phyloP scores from a whole-genome alignment of 2,113 vertebrate species.

The Bos taurus region DNA sequence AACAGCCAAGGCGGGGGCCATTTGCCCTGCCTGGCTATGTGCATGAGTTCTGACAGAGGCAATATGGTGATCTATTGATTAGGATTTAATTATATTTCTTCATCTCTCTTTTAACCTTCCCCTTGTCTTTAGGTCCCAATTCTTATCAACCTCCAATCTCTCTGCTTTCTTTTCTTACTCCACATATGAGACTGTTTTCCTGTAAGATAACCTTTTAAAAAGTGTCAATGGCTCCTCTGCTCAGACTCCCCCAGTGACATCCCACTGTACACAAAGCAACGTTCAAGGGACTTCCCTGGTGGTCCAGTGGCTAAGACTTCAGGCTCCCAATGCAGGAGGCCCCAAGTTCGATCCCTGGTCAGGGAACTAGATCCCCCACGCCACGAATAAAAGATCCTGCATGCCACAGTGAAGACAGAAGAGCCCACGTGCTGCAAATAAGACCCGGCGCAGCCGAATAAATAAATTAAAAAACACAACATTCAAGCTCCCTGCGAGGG shows the following conservation, averaged over 20 bases:
- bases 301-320: background rate
- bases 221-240: background rate
- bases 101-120: background rate
- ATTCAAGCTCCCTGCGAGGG: background rate
- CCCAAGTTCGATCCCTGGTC: background rate
- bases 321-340: background rate
- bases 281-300: background rate
- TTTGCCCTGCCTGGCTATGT: too few relatives aligned
- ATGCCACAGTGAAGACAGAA: background rate
- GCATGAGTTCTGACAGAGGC: background rate
- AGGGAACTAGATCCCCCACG: accelerated
- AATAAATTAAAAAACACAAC: background rate
- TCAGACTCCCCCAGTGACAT: background rate
- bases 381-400: background rate
- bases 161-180: background rate
- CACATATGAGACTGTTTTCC: background rate
- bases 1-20: background rate
- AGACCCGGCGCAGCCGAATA: background rate
- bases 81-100: background rate
- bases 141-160: background rate
- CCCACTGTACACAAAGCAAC: background rate
- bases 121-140: background rate
- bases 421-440: background rate
- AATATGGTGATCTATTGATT: accelerated
- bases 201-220: background rate